Conservation (phyloP, 92 coral and sea anemone genomes). For the Porites lobata region DNA sequence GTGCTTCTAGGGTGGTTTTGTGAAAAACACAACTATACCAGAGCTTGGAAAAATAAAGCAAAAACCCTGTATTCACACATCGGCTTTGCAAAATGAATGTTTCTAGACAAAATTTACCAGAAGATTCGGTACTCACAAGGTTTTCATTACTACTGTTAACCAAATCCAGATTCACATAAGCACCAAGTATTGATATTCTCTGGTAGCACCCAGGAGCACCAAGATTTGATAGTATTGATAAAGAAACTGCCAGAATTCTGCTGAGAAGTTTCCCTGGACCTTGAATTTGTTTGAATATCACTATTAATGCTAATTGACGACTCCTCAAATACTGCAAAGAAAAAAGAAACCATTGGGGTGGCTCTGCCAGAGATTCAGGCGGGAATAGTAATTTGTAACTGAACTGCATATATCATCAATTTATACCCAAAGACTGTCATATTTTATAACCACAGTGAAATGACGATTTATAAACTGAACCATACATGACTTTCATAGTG, state of each 20-base stretch:
- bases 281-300: neutral
- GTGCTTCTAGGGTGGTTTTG: too few relatives aligned
- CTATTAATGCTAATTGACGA: neutral
- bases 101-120: too few relatives aligned
- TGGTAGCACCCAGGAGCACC: neutral
- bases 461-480: too few relatives aligned
- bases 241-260: neutral
- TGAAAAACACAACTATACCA: too few relatives aligned
- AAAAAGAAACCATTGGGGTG: neutral
- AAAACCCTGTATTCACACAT: too few relatives aligned
- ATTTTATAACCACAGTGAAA: too few relatives aligned
- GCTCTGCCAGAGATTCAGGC: neutral
- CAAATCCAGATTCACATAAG: too few relatives aligned
- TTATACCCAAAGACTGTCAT: too few relatives aligned
- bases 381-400: neutral
- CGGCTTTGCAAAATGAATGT: neutral
- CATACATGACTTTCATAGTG: too few relatives aligned
- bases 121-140: too few relatives aligned
- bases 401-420: neutral
- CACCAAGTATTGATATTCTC: neutral
- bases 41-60: too few relatives aligned
- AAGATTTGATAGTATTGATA: neutral
- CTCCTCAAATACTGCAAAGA: neutral
- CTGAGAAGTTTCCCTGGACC: neutral
- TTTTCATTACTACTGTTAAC: too few relatives aligned